These are phyloP conservation scores for Austrofundulus limnaeus DNA, from an alignment of 2,113 vertebrate genomes.

Conservation along the genomic window DNA sequence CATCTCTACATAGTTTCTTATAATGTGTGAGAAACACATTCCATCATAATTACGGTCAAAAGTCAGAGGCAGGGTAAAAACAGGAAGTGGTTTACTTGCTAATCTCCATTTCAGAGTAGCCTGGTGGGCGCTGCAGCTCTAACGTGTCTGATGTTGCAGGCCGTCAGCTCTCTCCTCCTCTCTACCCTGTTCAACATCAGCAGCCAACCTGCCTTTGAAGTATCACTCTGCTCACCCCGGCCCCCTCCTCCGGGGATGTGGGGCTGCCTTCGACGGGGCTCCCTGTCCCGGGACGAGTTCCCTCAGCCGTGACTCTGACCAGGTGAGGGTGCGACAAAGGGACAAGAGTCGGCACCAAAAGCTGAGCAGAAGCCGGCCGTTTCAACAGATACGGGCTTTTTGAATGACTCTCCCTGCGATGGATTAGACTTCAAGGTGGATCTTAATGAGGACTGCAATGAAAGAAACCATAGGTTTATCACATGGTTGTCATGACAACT, in stretches of 20 bases:
- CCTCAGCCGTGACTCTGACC: constrained; percentile 43
- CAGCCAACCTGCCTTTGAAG: constrained; percentile 73
- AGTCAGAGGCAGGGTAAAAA: constrained; percentile 2
- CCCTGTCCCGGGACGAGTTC: constrained; percentile 46
- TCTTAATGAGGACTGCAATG: constrained; percentile 24
- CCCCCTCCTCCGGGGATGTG: constrained; percentile 55
- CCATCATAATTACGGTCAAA: constrained; percentile 33
- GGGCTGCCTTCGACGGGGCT: constrained; percentile 53
- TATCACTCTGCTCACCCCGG: constrained; percentile 49
- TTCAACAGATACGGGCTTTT: too few species aligned
- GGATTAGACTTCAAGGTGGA: constrained; percentile 29
- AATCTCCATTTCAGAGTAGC: constrained; percentile 61
- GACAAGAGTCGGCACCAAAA: too few species aligned
- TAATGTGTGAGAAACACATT: constrained; percentile 20
- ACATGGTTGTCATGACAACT: constrained; percentile 47
- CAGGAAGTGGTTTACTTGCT: constrained; percentile 34
- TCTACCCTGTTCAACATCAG: constrained; percentile 71
- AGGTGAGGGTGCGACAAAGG: constrained; percentile 58
- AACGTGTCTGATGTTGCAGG: constrained; percentile 57
- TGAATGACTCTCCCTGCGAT: constrained; percentile 19
- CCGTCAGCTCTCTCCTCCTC: constrained; percentile 49
- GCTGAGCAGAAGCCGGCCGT: too few species aligned
- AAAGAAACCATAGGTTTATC: constrained; percentile 34
- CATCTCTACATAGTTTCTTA: constrained; percentile 28
- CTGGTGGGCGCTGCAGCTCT: constrained; percentile 51